phyloP scores from a whole-genome alignment of 1,140 invertebrate genomes.

The Neoseiulus cucumeris region DNA sequence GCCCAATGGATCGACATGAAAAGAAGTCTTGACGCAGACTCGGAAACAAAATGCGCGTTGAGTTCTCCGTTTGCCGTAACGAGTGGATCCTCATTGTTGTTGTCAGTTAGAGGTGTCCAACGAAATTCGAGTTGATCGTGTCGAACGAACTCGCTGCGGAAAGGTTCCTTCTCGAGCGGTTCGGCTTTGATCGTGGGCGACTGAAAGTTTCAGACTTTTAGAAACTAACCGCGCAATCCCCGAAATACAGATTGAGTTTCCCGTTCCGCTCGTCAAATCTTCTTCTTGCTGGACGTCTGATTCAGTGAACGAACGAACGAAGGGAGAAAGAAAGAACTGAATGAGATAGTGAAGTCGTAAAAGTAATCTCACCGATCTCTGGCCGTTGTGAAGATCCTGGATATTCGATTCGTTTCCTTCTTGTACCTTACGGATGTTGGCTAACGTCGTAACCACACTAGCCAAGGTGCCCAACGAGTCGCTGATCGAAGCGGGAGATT shows the following conservation, averaged over 20 bases:
- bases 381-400: slow-evolving; percentile 2
- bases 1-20: slow-evolving; percentile 76
- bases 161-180: not conserved
- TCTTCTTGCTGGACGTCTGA: no score
- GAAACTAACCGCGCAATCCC: no score
- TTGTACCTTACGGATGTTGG: slow-evolving; percentile 26
- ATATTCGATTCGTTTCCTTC: not conserved
- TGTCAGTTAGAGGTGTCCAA: not conserved
- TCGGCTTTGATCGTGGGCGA: not conserved
- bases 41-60: slow-evolving; percentile 73
- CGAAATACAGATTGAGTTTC: no score
- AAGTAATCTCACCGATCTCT: not conserved
- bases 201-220: not conserved
- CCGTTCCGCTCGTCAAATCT: no score
- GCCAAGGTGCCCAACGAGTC: slow-evolving; percentile 33
- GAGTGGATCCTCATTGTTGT: not conserved
- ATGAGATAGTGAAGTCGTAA: no score
- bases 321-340: no score
- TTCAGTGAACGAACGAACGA: no score
- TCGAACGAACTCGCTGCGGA: not conserved
- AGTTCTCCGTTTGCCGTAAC: slow-evolving; percentile 25
- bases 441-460: slow-evolving; percentile 34
- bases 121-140: slow-evolving; percentile 2
- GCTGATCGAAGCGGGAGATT: slow-evolving; percentile 1
- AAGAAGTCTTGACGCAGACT: slow-evolving; percentile 65